Base-by-base conservation (phyloP, 2,888 invertebrate genomes). In the Keiferia lycopersicella region DNA sequence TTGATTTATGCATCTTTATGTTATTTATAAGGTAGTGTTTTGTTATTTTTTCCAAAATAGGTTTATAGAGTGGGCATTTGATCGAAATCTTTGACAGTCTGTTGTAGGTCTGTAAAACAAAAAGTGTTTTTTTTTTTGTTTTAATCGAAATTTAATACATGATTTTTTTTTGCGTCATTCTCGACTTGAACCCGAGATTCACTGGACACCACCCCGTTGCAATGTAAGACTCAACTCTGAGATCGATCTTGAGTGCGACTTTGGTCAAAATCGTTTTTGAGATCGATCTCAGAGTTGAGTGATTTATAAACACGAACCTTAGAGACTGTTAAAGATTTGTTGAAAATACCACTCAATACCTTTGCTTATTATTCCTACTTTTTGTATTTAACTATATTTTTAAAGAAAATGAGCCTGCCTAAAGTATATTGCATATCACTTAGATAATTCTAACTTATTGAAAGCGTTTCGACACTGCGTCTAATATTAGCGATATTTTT, bases 371-470 rank as follows among this genome's bases (percentile, higher is more conserved):
- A 66, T 64, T 69, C 50, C 20, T 61, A 61, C 48, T 63, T 63
- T n/a, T 63, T 18, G 18, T 34, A 57, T 34, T 63, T 34, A 58
- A 45, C 61, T 64, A 64, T 64, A 68, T 68, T 69, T 73, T 71
- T 75, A 66, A 68, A 71, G 60, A 73, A 77, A 78, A 81, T 76
- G 78, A 84, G 88, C 88, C 87, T 89, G 89, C 88, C 88, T 88
- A 87, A 83, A 83, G 78, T 86, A 82, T 88, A 89, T 88, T 89
- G 90, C 90, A 91, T 91, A 91, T 91, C 90, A 91, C 81, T 85
- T 88, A 87, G 85, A 79, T 75, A 81, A 77, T 82, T 80, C 79
- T 82, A 72, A 80, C 76, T 76, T 77, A 73, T 78, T 77, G 71
- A 77, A n/a, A 64, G 68, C 70, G 50, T 78, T 73, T 76, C 68